Percentiles rank a stretch among this genome's conserved stretches.
phyloP scores from a whole-genome alignment of 2,888 invertebrate genomes.

The Trichopria drosophilae region DNA sequence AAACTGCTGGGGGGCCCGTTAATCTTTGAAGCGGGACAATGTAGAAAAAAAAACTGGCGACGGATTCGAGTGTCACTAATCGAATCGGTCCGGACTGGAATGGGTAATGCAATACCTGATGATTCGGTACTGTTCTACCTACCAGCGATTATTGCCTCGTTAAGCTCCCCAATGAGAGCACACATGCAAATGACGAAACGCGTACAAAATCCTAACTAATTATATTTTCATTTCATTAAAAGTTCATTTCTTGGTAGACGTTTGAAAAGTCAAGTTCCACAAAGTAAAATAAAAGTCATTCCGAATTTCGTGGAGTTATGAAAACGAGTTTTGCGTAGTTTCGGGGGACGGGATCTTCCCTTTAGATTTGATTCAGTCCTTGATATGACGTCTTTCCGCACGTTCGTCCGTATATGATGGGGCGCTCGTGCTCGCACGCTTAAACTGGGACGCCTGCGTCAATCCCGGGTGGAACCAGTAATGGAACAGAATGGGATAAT shows the following conservation, averaged over 20 bases:
- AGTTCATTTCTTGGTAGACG: too few relatives aligned
- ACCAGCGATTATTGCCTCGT: too few relatives aligned
- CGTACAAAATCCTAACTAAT: too few relatives aligned
- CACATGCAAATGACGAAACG: too few relatives aligned
- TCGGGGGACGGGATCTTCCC: too few relatives aligned
- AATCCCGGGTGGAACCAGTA: constrained; percentile 41
- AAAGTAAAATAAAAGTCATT: too few relatives aligned
- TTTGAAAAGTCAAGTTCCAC: too few relatives aligned
- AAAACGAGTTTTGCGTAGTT: neutral
- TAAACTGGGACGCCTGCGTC: constrained; percentile 34
- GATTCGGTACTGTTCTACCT: too few relatives aligned
- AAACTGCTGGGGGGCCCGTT: constrained; percentile 34
- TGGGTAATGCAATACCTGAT: too few relatives aligned
- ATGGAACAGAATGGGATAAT: constrained; percentile 56
- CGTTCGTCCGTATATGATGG: constrained; percentile 6
- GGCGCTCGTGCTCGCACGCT: constrained; percentile 5
- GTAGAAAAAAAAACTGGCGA: constrained; percentile 23
- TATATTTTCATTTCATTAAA: too few relatives aligned
- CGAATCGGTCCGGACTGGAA: too few relatives aligned
- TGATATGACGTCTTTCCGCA: neutral
- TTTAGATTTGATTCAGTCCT: neutral
- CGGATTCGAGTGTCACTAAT: constrained; percentile 33
- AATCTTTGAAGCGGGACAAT: constrained; percentile 39
- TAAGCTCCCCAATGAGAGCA: too few relatives aligned
- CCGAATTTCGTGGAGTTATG: neutral